These are phyloP conservation scores for Microplitis demolitor DNA, from an alignment of 1,140 invertebrate genomes.

Conservation along the genomic window DNA sequence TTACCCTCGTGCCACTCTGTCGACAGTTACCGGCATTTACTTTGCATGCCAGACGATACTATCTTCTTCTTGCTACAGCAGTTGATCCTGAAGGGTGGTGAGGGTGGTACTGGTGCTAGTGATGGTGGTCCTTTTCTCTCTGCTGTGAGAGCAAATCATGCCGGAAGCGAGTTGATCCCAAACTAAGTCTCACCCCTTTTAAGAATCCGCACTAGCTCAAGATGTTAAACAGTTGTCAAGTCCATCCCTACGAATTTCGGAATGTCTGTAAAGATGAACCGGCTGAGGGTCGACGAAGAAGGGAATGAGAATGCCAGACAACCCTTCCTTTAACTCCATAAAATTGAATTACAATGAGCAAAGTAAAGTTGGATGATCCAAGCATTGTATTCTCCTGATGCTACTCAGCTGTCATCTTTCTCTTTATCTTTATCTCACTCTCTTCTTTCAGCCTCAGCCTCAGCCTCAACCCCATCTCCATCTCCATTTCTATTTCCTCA, in stretches of 20 bases:
- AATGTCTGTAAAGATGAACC: constrained; percentile 26
- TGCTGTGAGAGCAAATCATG: neutral
- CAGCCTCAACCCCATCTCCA: neutral
- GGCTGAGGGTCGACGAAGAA: neutral
- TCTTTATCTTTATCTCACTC: constrained; percentile 31
- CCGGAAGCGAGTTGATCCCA: neutral
- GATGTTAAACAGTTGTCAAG: constrained; percentile 56
- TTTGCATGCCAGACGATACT: constrained; percentile 33
- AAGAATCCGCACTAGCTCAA: constrained; percentile 18
- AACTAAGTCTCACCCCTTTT: neutral
- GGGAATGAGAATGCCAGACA: neutral
- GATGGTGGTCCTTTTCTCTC: neutral
- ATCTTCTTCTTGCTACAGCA: neutral
- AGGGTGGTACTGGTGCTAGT: no score
- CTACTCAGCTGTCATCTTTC: constrained; percentile 38
- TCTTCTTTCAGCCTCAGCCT: neutral
- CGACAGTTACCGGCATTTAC: constrained; percentile 45
- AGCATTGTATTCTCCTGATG: constrained; percentile 38
- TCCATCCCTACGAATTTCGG: constrained; percentile 43
- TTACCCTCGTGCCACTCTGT: constrained; percentile 34
- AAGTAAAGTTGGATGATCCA: constrained; percentile 58
- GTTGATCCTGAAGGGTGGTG: no score
- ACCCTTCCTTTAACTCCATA: constrained; percentile 36
- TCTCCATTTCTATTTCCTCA: constrained; percentile 20
- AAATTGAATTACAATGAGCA: constrained; percentile 60